Base-by-base conservation (phyloP, 1,140 invertebrate species). In the Diachasmimorpha longicaudata region DNA sequence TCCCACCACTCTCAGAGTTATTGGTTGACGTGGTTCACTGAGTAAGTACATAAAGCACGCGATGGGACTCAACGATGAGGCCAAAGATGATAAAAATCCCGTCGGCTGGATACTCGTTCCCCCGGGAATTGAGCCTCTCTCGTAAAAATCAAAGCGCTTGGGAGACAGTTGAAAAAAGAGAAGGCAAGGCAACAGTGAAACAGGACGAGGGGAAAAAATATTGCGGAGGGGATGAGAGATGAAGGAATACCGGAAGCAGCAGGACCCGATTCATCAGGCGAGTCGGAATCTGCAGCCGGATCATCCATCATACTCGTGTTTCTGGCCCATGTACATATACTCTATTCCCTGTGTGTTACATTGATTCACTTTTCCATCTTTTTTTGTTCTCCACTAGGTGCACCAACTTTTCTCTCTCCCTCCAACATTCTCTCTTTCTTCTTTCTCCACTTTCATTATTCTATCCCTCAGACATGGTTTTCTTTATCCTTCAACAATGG, bases 401-500 rank as follows among this genome's bases (percentile, higher is more conserved):
- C 36, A 39, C 48, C 48, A 52, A 52, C 48, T 66, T 63, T 55
- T 66, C 23, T 46, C 11, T 13, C 21, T 66, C 19, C 8, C 4
- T 66, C 23, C 4, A 11, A 1, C 23, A 4, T 23, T 72, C 14
- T 42, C 9, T 42, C 8, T 72, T 42, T 63, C n/a, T 67, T 74
- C 48, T 58, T 76, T 66, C 8, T 48, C 42, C n/a, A 36, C 25
- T 67, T 76, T 76, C 42, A 71, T 76, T 76, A 69, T 71, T 76
- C 55, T 55, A 25, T 75, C 46, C 67, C 42, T 75, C 46, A 52
- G 46, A 23, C 66, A n/a, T 63, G 14, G 16, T 39, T 63, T n/a
- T 37, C 37, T 67, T 66, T 70, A 36, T 63, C 21, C n/a, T 19
- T 25, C 74, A 71, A 79, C 78, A 79, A 79, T 79, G 72, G 75